phyloP scores from a whole-genome alignment of 2,113 vertebrate genomes.

The Malaclemys terrapin region DNA sequence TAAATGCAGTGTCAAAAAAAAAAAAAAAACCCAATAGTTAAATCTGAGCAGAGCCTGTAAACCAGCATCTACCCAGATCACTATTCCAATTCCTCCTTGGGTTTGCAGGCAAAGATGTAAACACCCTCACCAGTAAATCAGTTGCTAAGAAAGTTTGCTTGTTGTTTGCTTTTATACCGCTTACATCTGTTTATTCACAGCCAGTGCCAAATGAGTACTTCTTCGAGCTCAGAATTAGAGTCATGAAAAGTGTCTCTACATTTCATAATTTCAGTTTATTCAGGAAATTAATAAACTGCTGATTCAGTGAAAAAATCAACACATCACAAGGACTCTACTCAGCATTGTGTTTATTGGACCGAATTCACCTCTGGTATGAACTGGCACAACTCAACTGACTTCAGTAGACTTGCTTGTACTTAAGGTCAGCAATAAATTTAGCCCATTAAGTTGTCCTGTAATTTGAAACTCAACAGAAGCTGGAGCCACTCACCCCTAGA shows the following conservation, averaged over 20 bases:
- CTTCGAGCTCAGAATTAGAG: neutral
- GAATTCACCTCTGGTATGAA: fast-evolving
- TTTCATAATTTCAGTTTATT: neutral
- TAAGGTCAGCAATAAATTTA: neutral
- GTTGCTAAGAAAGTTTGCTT: neutral
- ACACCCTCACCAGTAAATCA: neutral
- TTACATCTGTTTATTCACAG: neutral
- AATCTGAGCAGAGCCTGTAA: constrained; percentile 21
- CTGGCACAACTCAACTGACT: neutral
- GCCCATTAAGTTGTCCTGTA: neutral
- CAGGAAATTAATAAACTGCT: neutral
- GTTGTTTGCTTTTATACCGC: neutral
- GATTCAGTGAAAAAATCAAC: neutral
- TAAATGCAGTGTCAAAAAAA: neutral
- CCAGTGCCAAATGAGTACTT: neutral
- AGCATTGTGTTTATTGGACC: neutral
- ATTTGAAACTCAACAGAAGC: neutral
- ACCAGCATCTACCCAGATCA: neutral
- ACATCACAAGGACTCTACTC: neutral
- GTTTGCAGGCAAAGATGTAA: constrained; percentile 12
- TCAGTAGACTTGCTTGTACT: neutral
- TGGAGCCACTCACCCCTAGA: neutral
- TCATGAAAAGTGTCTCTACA: neutral
- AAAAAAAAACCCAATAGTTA: neutral
- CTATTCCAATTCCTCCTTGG: neutral